phyloP scores from a whole-genome alignment of 2,113 vertebrate species.

The Datnioides undecimradiatus region DNA sequence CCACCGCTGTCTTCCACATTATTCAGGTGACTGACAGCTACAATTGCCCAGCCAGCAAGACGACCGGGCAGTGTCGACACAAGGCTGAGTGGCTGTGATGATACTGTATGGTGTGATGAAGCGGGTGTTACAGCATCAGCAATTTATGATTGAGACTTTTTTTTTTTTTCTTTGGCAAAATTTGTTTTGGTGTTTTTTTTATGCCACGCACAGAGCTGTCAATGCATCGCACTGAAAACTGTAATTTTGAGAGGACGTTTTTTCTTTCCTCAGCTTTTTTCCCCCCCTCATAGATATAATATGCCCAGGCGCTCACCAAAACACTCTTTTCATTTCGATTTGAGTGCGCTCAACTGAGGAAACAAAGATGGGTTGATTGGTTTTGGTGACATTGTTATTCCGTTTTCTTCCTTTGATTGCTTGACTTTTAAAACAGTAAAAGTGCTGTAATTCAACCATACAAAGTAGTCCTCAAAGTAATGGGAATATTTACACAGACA shows the following conservation, averaged over 20 bases:
- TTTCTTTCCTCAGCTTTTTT: conserved; percentile 32
- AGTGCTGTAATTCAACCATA: neutral
- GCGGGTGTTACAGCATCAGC: conserved; percentile 74
- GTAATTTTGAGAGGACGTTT: conserved; percentile 20
- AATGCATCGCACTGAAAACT: conserved; percentile 30
- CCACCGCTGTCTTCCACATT: conserved; percentile 72
- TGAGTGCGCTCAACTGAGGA: neutral
- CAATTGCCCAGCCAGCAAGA: conserved; percentile 65
- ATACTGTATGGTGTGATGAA: conserved; percentile 69
- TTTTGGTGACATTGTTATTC: conserved; percentile 12
- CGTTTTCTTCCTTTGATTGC: neutral
- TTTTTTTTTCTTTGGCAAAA: conserved; percentile 23
- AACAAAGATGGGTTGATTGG: conserved; percentile 20
- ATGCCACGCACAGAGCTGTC: conserved; percentile 19
- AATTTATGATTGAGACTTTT: conserved; percentile 68
- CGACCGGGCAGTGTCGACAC: conserved; percentile 62
- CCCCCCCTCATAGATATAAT: neutral
- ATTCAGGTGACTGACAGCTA: conserved; percentile 80
- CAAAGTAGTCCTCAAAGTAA: neutral
- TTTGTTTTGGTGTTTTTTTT: conserved; percentile 36
- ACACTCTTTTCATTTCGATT: conserved; percentile 5
- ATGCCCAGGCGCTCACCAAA: conserved; percentile 20
- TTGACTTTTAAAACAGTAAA: conserved; percentile 1
- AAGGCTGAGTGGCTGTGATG: conserved; percentile 68
- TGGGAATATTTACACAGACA: neutral